Conservation (phyloP, 2,113 vertebrate genomes). For the Boulengeromyrus knoepffleri region DNA sequence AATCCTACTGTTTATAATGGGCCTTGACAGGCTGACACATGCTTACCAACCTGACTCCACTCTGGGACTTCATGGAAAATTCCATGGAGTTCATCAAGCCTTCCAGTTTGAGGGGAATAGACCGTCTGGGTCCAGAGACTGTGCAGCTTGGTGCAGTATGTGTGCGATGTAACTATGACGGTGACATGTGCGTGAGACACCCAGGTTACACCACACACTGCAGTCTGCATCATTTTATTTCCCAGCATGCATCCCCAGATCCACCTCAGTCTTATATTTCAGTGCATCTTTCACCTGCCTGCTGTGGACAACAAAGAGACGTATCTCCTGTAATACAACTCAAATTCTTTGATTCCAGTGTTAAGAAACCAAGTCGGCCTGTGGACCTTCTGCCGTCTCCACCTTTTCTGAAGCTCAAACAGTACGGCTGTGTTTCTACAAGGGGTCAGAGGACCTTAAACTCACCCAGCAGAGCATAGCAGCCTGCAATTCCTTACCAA, state of each 20-base stretch:
- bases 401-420: not conserved
- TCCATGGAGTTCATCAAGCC: not conserved
- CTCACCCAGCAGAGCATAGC: not conserved
- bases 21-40: slow-evolving; percentile 8
- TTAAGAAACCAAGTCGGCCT: not conserved
- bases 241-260: no score
- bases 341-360: slow-evolving; percentile 1
- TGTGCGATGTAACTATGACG: not conserved
- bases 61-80: not conserved
- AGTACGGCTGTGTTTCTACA: not conserved
- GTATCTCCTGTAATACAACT: not conserved
- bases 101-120: not conserved
- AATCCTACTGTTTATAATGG: not conserved
- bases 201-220: not conserved
- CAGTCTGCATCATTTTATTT: not conserved
- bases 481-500: not conserved
- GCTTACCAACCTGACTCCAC: slow-evolving; percentile 1
- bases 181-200: not conserved
- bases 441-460: not conserved
- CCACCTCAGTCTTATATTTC: not conserved
- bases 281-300: not conserved
- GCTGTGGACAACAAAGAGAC: not conserved
- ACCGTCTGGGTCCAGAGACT: not conserved
- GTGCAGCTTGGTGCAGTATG: not conserved
- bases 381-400: not conserved